Evolutionary conservation across 2,888 invertebrate species (phyloP).

Genomic region (Sisyra terminalis): DNA sequence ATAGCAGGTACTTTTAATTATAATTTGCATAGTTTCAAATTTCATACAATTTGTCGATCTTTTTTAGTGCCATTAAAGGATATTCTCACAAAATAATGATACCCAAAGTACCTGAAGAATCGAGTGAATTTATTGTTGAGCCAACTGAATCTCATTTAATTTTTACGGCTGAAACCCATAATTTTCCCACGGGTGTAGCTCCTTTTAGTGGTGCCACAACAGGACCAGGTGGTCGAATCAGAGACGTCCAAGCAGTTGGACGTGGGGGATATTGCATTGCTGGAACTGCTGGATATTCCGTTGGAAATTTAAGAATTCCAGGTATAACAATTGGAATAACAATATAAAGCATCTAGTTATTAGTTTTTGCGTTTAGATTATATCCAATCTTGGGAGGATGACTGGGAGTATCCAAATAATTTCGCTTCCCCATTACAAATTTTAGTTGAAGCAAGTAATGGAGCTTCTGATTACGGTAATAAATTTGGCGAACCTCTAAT

Average conservation of each 20-base stretch:
- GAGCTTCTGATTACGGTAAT: conserved; percentile 97
- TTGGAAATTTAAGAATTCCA: conserved; percentile 83
- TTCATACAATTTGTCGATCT: no score
- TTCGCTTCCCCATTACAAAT: conserved; percentile 84
- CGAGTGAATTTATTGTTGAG: conserved; percentile 37
- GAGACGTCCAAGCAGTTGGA: conserved; percentile 92
- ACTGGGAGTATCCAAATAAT: conserved; percentile 60
- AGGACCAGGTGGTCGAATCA: conserved; percentile 88
- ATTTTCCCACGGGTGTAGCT: conserved; percentile 94
- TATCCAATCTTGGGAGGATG: conserved; percentile 73
- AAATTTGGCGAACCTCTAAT: conserved; percentile 97
- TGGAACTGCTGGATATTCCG: conserved; percentile 92
- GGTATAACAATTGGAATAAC: no score
- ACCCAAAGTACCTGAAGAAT: conserved; percentile 47
- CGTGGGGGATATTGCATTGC: conserved; percentile 88
- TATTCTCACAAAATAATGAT: conserved; percentile 51
- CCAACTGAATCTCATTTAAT: conserved; percentile 66
- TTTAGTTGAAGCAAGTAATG: conserved; percentile 90
- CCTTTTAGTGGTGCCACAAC: conserved; percentile 97
- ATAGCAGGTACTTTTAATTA: conserved; percentile 57
- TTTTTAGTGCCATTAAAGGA: conserved; percentile 70
- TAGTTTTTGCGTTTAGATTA: conserved; percentile 54
- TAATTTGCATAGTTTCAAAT: background rate
- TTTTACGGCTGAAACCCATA: conserved; percentile 98
- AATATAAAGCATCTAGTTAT: no score